phyloP scores from a whole-genome alignment of 2,888 invertebrate species.

The Volucella inanis region DNA sequence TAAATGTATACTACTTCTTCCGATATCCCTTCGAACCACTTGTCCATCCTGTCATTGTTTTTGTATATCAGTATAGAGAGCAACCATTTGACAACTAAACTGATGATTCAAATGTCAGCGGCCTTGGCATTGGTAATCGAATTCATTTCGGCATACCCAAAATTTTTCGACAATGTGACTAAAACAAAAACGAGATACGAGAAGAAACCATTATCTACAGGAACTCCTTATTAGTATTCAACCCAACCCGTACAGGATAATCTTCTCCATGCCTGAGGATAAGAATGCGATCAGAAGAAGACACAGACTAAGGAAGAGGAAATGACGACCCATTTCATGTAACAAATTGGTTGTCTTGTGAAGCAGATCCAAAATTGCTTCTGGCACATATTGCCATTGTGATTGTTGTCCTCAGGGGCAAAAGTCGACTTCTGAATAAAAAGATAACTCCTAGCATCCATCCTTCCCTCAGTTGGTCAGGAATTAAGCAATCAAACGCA shows the following conservation, averaged over 20 bases:
- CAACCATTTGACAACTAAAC: conserved; percentile 67
- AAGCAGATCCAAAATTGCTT: conserved; percentile 28
- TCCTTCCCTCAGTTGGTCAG: conserved; percentile 2
- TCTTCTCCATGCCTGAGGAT: conserved; percentile 19
- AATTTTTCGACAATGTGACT: conserved; percentile 14
- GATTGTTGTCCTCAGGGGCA: conserved; percentile 48
- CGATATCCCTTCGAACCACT: neutral
- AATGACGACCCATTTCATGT: conserved; percentile 47
- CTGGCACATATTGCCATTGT: conserved; percentile 57
- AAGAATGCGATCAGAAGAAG: conserved; percentile 1
- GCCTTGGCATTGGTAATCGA: conserved; percentile 9
- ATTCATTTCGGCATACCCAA: conserved; percentile 26
- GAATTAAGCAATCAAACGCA: conserved; percentile 66
- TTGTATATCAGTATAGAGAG: conserved; percentile 31
- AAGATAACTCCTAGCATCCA: conserved; percentile 12
- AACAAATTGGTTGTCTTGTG: conserved; percentile 57
- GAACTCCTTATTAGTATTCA: conserved; percentile 68
- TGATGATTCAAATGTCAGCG: conserved; percentile 62
- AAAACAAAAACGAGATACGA: neutral
- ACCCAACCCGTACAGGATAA: conserved; percentile 39
- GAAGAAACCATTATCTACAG: conserved; percentile 27
- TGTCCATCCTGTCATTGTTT: neutral
- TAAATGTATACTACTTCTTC: conserved; percentile 13
- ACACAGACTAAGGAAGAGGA: conserved; percentile 5
- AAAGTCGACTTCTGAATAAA: conserved; percentile 54